A percentile compares a stretch with the other conserved stretches of the same genome.
phyloP scores from a whole-genome alignment of 2,888 invertebrate species.

The Eupithecia vulgata region DNA sequence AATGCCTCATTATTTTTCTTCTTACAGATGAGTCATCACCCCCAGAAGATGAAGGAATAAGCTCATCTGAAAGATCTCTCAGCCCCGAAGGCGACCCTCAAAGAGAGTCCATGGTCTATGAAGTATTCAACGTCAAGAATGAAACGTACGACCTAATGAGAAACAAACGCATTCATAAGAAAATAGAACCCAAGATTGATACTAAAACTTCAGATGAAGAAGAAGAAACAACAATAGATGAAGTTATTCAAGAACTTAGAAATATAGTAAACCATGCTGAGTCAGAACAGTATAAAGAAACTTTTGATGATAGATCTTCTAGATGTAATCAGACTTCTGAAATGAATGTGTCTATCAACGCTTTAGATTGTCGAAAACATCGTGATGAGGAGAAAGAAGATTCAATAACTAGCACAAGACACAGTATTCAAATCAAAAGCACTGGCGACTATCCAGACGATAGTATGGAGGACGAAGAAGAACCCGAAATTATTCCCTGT shows the following conservation, averaged over 20 bases:
- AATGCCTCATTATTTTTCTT: conserved; percentile 14
- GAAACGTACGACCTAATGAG: conserved; percentile 81
- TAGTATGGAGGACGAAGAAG: conserved; percentile 78
- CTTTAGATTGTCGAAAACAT: conserved; percentile 66
- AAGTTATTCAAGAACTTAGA: conserved; percentile 92
- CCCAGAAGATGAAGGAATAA: conserved; percentile 94
- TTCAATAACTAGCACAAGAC: conserved; percentile 81
- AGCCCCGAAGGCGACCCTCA: conserved; percentile 88
- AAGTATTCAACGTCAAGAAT: conserved; percentile 84
- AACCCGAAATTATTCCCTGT: conserved; percentile 89
- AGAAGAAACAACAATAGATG: conserved; percentile 93
- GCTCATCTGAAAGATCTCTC: conserved; percentile 91
- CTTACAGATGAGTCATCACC: conserved; percentile 87
- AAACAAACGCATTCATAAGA: conserved; percentile 75
- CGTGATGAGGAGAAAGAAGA: conserved; percentile 77
- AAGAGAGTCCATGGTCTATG: conserved; percentile 85
- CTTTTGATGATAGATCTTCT: conserved; percentile 66
- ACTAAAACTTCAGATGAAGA: conserved; percentile 85
- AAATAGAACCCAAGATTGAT: conserved; percentile 65
- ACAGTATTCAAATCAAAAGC: conserved; percentile 78
- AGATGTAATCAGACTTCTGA: conserved; percentile 76
- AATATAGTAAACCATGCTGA: conserved; percentile 94
- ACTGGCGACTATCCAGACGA: conserved; percentile 79
- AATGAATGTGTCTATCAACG: conserved; percentile 68
- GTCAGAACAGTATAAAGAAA: conserved; percentile 84